Evolutionary conservation across 2,888 invertebrate species (phyloP).

Genomic region (Danaus chrysippus): DNA sequence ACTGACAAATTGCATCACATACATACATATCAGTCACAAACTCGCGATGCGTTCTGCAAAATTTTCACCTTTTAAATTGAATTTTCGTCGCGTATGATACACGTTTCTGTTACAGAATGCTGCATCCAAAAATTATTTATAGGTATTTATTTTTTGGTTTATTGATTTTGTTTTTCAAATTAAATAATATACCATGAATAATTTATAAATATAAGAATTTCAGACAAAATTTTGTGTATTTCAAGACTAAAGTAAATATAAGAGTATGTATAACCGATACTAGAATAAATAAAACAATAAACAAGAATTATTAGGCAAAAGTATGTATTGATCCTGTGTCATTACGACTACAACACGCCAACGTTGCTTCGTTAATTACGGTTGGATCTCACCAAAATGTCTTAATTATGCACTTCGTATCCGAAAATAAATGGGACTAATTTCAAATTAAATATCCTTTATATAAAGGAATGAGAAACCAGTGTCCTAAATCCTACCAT

Average conservation of each 20-base stretch:
- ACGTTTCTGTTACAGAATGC: neutral
- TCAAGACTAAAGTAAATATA: too few species aligned
- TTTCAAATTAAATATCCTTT: slow-evolving; percentile 14
- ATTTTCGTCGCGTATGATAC: neutral
- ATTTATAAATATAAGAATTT: too few species aligned
- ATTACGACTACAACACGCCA: slow-evolving; percentile 45
- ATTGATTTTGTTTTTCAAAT: too few species aligned
- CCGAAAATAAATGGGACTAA: slow-evolving; percentile 45
- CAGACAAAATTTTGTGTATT: too few species aligned
- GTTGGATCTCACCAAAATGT: slow-evolving; percentile 43
- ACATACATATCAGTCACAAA: neutral
- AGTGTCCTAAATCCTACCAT: neutral
- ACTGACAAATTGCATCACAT: neutral
- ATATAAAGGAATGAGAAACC: slow-evolving; percentile 7
- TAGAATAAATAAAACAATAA: too few species aligned
- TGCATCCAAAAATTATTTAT: neutral
- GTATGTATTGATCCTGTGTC: too few species aligned
- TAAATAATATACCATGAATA: too few species aligned
- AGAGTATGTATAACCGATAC: too few species aligned
- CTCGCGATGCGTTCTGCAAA: neutral
- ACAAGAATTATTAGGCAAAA: too few species aligned
- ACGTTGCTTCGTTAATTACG: slow-evolving; percentile 65
- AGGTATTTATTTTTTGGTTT: too few species aligned
- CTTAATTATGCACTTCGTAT: slow-evolving; percentile 54
- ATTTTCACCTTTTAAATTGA: neutral